A percentile compares a stretch with the other conserved stretches of the same genome.
Evolutionary conservation across 2,888 invertebrate genomes (phyloP).

Genomic region (Athrips mouffetella): DNA sequence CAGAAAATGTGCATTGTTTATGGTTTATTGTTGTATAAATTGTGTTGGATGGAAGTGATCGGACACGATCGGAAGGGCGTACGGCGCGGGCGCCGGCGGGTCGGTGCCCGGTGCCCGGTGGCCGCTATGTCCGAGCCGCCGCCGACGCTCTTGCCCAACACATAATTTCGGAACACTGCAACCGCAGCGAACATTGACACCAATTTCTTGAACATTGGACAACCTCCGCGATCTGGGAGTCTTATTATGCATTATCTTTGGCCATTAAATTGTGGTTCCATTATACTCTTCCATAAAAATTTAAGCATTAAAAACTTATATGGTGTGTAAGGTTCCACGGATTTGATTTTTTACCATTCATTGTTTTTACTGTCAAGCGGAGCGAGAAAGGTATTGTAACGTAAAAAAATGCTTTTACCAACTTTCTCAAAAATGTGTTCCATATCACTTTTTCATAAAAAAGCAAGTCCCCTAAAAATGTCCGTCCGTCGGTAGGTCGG

Average conservation of each 20-base stretch:
- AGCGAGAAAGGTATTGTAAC: too few relatives aligned
- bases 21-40: slow-evolving; percentile 7
- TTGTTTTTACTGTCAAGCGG: too few relatives aligned
- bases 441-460: too few relatives aligned
- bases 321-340: too few relatives aligned
- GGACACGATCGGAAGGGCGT: slow-evolving; percentile 60
- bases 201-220: slow-evolving; percentile 65
- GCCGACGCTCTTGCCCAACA: slow-evolving; percentile 68
- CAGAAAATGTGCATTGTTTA: slow-evolving; percentile 2
- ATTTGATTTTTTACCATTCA: too few relatives aligned
- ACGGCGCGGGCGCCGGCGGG: slow-evolving; percentile 39
- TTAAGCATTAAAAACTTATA: too few relatives aligned
- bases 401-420: too few relatives aligned
- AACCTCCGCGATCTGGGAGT: slow-evolving; percentile 44
- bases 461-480: too few relatives aligned
- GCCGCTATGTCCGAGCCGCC: slow-evolving; percentile 14
- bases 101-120: slow-evolving; percentile 38
- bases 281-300: slow-evolving; percentile 26
- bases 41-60: slow-evolving; percentile 40
- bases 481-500: too few relatives aligned
- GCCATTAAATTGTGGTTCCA: slow-evolving; percentile 24
- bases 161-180: slow-evolving; percentile 73
- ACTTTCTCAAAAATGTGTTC: too few relatives aligned
- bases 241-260: slow-evolving; percentile 32
- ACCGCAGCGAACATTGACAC: slow-evolving; percentile 77